These are phyloP conservation scores for Scelioninae gen. 2 DNA, from an alignment of 2,888 invertebrate genomes.

Conservation along the genomic window DNA sequence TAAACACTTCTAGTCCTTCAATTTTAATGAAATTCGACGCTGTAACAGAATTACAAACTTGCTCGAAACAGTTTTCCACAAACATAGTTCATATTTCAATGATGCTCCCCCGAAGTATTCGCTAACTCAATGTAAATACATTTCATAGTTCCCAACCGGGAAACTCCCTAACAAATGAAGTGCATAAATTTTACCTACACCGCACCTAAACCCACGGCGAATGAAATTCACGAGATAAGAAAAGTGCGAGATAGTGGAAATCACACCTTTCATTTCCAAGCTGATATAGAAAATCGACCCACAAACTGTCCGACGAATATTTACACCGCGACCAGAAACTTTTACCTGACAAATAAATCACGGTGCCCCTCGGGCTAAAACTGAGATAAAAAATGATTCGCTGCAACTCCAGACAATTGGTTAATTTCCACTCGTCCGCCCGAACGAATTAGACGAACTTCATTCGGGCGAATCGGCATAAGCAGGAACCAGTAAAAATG, in stretches of 20 bases:
- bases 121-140: slow-evolving; percentile 21
- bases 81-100: slow-evolving; percentile 45
- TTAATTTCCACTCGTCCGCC: background rate
- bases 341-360: slow-evolving; percentile 5
- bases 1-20: slow-evolving; percentile 31
- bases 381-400: background rate
- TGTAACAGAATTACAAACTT: slow-evolving; percentile 34
- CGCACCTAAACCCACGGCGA: background rate
- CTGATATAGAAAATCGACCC: background rate
- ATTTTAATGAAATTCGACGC: slow-evolving; percentile 36
- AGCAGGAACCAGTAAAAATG: slow-evolving; percentile 38
- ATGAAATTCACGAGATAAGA: background rate
- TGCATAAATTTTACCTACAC: slow-evolving; percentile 1
- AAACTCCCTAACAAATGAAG: slow-evolving; percentile 19
- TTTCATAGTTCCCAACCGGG: slow-evolving; percentile 15
- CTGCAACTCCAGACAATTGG: slow-evolving; percentile 1
- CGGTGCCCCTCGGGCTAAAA: background rate
- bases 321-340: background rate
- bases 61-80: slow-evolving; percentile 34
- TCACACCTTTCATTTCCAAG: background rate
- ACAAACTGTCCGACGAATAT: background rate
- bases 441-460: slow-evolving; percentile 12
- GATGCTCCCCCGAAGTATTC: slow-evolving; percentile 25
- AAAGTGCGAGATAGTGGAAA: background rate
- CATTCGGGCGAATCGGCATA: slow-evolving; percentile 17